Evolutionary conservation across 2,888 invertebrate genomes (phyloP), one percentile per base, ranked within the genome.

Genomic region (Lissocephala sabroskyi): DNA sequence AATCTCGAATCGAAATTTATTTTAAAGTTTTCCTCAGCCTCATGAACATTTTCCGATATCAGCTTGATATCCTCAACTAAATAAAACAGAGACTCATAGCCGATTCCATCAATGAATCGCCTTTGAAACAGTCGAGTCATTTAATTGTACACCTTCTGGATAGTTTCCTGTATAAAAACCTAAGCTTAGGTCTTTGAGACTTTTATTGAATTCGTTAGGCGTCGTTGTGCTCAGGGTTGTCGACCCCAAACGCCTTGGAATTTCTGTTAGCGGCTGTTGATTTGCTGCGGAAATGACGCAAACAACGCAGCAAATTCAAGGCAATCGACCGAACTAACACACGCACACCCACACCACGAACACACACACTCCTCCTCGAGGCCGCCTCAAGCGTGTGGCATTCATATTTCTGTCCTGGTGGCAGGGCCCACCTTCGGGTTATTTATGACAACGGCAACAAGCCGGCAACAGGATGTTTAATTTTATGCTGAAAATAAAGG

Each of bases 251-350:
- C 30, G 50, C 49, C 57, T 56, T 58, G 73, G 50, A 19, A 47
- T 59, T 62, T 56, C 42, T 26, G 49, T 44, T 48, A 36, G 64
- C 64, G 49, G 42, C 45, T 51, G 51, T 67, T 67, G 70, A 71
- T 71, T 71, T 70, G 67, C 71, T 52, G 57, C 75, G 75, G 70
- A 70, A 70, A 70, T 70, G 70, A 70, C 59, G 74, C 71, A 70
- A 70, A 70, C 74, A 71, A 67, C 71, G 61, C 65, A 73, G 68
- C 67, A 73, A 67, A 67, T 73, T 67, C 58, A 68, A 73, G 73
- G 63, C 63, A 71, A 51, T 55, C 42, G 35, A 55, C 55, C 49
- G 39, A 32, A 26, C 30, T 42, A 56, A 29, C 48, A 52, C 49
- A 54, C 50, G 42, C 47, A 43, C 44, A 41, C 44, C 23, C 48